phyloP scores from a whole-genome alignment of 1,140 invertebrate genomes.

The Maniola jurtina region DNA sequence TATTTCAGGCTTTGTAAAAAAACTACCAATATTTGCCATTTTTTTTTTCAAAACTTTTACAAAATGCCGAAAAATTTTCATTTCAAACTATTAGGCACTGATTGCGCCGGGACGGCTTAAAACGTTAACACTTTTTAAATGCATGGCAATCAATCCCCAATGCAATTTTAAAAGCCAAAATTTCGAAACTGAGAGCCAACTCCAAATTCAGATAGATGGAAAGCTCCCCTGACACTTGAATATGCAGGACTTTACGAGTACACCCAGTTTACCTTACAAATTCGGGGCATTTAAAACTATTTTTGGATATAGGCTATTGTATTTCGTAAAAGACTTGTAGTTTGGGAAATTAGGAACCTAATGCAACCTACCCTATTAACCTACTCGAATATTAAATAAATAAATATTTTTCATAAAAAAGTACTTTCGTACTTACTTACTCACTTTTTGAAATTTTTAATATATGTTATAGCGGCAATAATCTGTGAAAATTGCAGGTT shows the following conservation, averaged over 20 bases:
- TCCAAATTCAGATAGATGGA: constrained; percentile 37
- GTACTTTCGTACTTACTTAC: too few relatives aligned
- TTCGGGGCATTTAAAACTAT: constrained; percentile 3
- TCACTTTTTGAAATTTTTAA: too few relatives aligned
- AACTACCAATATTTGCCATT: background rate
- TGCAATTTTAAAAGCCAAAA: constrained; percentile 38
- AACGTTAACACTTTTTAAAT: constrained; percentile 20
- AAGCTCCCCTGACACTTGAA: constrained; percentile 21
- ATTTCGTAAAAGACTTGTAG: background rate
- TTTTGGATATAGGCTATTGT: background rate
- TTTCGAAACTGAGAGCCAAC: constrained; percentile 28
- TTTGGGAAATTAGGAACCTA: background rate
- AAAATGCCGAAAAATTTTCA: background rate
- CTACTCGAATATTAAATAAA: too few relatives aligned
- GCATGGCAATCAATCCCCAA: constrained; percentile 22
- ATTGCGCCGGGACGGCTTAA: constrained; percentile 11
- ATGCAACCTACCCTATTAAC: too few relatives aligned
- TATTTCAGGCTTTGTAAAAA: too few relatives aligned
- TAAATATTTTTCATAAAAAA: too few relatives aligned
- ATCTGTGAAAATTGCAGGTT: too few relatives aligned
- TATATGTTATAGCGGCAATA: too few relatives aligned
- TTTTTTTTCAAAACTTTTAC: background rate
- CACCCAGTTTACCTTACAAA: constrained; percentile 5
- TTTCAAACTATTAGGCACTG: constrained; percentile 1
- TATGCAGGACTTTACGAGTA: constrained; percentile 15